Evolutionary conservation across 2,113 vertebrate genomes (phyloP).

Genomic region (Nematolebias whitei): DNA sequence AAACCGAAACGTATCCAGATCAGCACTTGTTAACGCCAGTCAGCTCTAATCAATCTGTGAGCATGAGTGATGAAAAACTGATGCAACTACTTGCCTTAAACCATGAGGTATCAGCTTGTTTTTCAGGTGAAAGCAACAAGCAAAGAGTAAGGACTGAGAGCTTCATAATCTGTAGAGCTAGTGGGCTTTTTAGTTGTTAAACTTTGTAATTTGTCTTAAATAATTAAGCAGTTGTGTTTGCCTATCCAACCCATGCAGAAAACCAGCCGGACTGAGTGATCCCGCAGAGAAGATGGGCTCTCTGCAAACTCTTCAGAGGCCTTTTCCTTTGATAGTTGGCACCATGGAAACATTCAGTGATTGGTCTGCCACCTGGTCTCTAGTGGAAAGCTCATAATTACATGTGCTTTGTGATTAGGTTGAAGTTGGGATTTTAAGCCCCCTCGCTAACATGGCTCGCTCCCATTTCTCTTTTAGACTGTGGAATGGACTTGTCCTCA

Average conservation of each 20-base stretch:
- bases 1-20: too few relatives aligned
- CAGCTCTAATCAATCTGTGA: constrained; percentile 14
- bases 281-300: constrained; percentile 26
- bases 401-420: constrained; percentile 56
- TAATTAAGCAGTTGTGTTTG: not conserved
- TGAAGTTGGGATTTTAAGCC: constrained; percentile 43
- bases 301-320: constrained; percentile 31
- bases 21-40: too few relatives aligned
- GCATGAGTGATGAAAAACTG: not conserved
- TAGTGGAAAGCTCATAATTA: constrained; percentile 68
- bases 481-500: constrained; percentile 38
- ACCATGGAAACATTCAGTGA: constrained; percentile 61
- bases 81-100: constrained; percentile 18
- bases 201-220: not conserved
- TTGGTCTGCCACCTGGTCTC: constrained; percentile 47
- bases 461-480: constrained; percentile 23
- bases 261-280: not conserved
- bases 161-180: not conserved
- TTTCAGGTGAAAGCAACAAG: too few relatives aligned
- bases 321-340: constrained; percentile 49
- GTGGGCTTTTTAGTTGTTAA: not conserved
- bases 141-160: not conserved
- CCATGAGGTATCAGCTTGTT: not conserved
- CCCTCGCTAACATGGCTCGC: constrained; percentile 3
- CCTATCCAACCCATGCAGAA: constrained; percentile 1